A percentile compares a stretch with the other conserved stretches of the same genome.
Evolutionary conservation across 2,797 vertebrate species (phyloP).

Genomic region (Pterois miles): DNA sequence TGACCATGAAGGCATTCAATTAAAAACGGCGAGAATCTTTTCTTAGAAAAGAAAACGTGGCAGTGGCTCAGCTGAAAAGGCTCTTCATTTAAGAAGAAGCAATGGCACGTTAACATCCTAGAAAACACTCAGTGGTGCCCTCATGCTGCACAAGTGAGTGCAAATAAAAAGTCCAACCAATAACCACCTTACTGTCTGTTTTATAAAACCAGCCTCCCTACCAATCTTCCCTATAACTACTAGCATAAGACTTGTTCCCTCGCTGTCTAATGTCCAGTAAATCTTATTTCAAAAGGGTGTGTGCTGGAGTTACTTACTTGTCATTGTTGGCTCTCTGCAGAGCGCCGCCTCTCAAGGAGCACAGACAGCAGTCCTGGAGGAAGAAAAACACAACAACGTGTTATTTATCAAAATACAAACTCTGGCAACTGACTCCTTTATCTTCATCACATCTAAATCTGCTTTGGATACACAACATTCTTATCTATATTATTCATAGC

Average conservation of each 20-base stretch:
- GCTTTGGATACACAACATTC: not conserved
- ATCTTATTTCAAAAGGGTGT: not conserved
- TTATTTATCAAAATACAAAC: not conserved
- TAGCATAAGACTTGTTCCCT: not conserved
- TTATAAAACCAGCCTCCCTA: not conserved
- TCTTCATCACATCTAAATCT: not conserved
- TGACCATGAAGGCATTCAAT: not conserved
- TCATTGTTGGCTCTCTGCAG: constrained; percentile 96
- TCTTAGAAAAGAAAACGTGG: not conserved
- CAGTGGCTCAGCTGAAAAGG: too few relatives aligned
- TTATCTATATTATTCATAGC: not conserved
- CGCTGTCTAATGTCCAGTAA: not conserved
- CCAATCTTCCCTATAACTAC: not conserved
- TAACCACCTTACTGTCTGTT: not conserved
- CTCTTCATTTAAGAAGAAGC: not conserved
- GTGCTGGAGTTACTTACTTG: constrained; percentile 85
- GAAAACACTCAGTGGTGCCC: not conserved
- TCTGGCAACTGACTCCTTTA: not conserved
- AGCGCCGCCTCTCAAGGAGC: constrained; percentile 94
- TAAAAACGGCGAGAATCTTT: not conserved
- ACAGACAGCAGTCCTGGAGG: constrained; percentile 94
- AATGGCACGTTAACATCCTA: not conserved
- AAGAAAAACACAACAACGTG: constrained; percentile 3
- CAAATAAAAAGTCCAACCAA: not conserved
- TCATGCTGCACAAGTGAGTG: not conserved